These are phyloP conservation scores for Aphodius sticticus DNA, from an alignment of 2,888 invertebrate genomes.

Conservation along the genomic window DNA sequence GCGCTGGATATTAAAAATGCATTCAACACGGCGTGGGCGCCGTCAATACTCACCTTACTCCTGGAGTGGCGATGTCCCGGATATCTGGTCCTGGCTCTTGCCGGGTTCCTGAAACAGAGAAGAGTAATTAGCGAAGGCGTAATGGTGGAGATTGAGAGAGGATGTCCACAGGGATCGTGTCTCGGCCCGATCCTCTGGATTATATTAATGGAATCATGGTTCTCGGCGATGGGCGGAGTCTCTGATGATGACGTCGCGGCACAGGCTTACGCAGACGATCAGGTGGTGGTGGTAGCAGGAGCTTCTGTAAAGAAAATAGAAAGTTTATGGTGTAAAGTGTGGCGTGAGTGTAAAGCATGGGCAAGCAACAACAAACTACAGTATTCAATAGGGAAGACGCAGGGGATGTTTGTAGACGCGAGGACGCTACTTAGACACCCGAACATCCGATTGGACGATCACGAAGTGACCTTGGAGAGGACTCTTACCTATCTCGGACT, in stretches of 20 bases:
- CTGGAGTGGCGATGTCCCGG: not conserved
- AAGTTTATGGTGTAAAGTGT: not conserved
- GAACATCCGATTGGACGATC: not conserved
- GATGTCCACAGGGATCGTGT: too few species aligned
- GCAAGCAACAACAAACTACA: not conserved
- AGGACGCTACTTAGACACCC: not conserved
- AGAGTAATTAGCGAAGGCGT: conserved; percentile 32
- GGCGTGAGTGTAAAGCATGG: not conserved
- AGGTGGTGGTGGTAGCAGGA: too few species aligned
- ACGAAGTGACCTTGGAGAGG: not conserved
- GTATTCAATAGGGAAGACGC: not conserved
- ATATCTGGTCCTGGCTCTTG: not conserved
- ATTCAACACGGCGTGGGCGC: conserved; percentile 39
- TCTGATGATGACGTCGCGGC: too few species aligned
- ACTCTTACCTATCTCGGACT: conserved; percentile 12
- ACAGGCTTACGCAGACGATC: too few species aligned
- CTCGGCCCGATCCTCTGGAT: conserved; percentile 44
- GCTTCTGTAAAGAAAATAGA: not conserved
- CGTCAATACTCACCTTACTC: not conserved
- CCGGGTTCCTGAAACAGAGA: conserved; percentile 39
- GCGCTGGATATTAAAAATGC: conserved; percentile 41
- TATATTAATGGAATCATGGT: conserved; percentile 44
- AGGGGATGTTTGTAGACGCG: too few species aligned
- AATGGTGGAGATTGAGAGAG: not conserved
- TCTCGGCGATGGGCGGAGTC: too few species aligned